phyloP scores from a whole-genome alignment of 1,140 invertebrate species.

The Rhyacophila brunnea region DNA sequence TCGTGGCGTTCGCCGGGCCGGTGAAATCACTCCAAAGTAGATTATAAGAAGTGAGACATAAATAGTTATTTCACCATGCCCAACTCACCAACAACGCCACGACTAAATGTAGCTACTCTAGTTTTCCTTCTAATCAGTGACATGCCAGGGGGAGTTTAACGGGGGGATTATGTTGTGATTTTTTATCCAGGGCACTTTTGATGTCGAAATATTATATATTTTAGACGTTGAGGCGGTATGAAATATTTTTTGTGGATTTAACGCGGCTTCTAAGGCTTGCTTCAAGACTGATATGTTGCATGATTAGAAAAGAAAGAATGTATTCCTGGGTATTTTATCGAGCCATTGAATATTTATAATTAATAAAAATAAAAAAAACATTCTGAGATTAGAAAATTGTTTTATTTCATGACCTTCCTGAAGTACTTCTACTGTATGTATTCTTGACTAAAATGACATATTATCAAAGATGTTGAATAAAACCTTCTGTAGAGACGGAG shows the following conservation, averaged over 20 bases:
- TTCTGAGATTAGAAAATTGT: constrained; percentile 20
- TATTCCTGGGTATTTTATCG: constrained; percentile 36
- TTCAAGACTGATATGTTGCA: constrained; percentile 35
- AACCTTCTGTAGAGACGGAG: too few relatives aligned
- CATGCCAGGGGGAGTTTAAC: constrained; percentile 13
- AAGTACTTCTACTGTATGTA: too few relatives aligned
- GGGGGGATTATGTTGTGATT: background rate
- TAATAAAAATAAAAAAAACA: constrained; percentile 32
- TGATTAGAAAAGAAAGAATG: constrained; percentile 36
- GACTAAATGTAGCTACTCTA: too few relatives aligned
- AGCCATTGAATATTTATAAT: constrained; percentile 37
- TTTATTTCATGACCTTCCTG: constrained; percentile 1
- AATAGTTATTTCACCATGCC: too few relatives aligned
- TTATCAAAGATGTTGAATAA: too few relatives aligned
- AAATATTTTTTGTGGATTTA: constrained; percentile 31
- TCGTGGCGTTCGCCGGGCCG: too few relatives aligned
- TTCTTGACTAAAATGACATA: too few relatives aligned
- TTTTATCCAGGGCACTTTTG: background rate
- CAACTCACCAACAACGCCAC: too few relatives aligned
- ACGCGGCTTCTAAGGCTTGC: constrained; percentile 29
- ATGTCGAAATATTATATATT: constrained; percentile 28
- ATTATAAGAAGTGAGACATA: too few relatives aligned
- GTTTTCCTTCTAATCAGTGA: constrained; percentile 32
- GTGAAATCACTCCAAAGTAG: too few relatives aligned
- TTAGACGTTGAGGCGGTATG: constrained; percentile 29